A percentile compares a stretch with the other conserved stretches of the same genome.
phyloP scores from a whole-genome alignment of 2,888 invertebrate species.

The Notodonta ziczac region DNA sequence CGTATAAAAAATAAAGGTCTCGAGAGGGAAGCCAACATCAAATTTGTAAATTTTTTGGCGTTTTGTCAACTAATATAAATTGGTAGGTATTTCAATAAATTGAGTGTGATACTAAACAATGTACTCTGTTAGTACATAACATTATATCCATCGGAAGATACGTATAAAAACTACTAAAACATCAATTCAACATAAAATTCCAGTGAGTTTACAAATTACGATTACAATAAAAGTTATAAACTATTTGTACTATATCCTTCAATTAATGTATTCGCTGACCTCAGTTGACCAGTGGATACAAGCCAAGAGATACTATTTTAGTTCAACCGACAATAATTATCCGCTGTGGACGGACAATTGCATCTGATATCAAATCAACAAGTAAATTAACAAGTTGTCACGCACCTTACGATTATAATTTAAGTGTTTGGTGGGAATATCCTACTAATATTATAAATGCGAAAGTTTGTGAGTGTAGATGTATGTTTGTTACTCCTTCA shows the following conservation, averaged over 20 bases:
- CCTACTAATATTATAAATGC: too few relatives aligned
- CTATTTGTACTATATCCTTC: slow-evolving; percentile 22
- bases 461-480: too few relatives aligned
- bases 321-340: slow-evolving; percentile 48
- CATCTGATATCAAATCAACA: slow-evolving; percentile 30
- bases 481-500: too few relatives aligned
- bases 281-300: slow-evolving; percentile 60
- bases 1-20: slow-evolving; percentile 4
- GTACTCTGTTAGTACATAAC: background rate
- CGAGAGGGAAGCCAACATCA: slow-evolving; percentile 19
- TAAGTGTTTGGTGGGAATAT: background rate
- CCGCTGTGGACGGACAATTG: slow-evolving; percentile 31
- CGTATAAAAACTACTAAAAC: too few relatives aligned
- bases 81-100: background rate
- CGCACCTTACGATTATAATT: background rate
- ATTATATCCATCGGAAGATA: background rate
- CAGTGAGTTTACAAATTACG: background rate
- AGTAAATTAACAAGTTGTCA: slow-evolving; percentile 9
- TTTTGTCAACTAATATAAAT: slow-evolving; percentile 23
- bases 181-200: background rate
- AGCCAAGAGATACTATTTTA: slow-evolving; percentile 70
- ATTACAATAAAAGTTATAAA: background rate
- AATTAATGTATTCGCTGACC: slow-evolving; percentile 55
- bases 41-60: slow-evolving; percentile 30
- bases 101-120: slow-evolving; percentile 24